Percentiles rank a stretch among this genome's conserved stretches.
These are phyloP conservation scores for Sapayoa aenigma DNA, from an alignment of 2,113 vertebrate species.

Conservation along the genomic window DNA sequence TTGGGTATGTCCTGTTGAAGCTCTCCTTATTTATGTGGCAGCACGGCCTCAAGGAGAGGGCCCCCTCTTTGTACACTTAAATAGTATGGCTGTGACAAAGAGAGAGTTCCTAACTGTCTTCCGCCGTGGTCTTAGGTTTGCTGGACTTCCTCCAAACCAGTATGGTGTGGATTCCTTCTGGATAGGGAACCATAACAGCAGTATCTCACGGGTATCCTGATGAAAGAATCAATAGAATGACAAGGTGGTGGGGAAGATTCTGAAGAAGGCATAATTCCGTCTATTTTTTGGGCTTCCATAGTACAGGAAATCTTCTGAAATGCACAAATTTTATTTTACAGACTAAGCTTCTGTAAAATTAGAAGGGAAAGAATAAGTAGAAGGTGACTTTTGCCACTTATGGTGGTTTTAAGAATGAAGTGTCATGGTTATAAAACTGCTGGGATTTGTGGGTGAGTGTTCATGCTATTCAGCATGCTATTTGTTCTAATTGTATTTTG, in stretches of 20 bases:
- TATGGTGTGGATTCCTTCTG: slow-evolving; percentile 13
- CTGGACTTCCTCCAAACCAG: neutral
- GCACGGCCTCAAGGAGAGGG: neutral
- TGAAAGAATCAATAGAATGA: neutral
- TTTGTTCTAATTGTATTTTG: neutral
- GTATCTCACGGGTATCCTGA: neutral
- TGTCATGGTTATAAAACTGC: neutral
- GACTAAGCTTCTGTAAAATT: neutral
- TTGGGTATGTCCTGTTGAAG: slow-evolving; percentile 24
- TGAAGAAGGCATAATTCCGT: neutral
- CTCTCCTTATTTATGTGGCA: neutral
- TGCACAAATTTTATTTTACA: neutral
- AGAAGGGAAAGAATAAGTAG: neutral
- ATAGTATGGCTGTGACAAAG: neutral
- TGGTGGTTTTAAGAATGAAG: neutral
- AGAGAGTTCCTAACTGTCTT: slow-evolving; percentile 8
- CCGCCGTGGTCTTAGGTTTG: neutral
- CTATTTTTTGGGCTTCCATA: neutral
- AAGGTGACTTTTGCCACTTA: neutral
- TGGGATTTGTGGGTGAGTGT: neutral
- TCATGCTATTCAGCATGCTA: neutral
- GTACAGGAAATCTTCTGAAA: neutral
- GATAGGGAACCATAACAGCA: neutral
- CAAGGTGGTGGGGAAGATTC: neutral
- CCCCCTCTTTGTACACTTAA: neutral